A percentile compares a stretch with the other conserved stretches of the same genome.
Conservation (phyloP, 2,888 invertebrate genomes). For the Brachyptera risi region DNA sequence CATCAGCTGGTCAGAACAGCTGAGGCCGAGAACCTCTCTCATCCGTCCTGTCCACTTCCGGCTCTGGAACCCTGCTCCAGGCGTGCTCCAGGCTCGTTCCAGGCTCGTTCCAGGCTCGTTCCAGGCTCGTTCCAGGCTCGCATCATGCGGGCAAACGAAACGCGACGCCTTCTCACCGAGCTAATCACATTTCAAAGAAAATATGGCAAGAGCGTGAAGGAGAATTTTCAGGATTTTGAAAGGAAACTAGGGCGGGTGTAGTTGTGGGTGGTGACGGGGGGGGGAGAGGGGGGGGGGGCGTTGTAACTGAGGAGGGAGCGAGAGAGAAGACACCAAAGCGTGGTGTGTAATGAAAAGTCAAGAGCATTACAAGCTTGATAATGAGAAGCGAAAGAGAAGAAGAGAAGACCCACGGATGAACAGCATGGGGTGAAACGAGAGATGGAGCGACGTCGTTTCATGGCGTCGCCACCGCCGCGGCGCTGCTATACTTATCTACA, state of each 20-base stretch:
- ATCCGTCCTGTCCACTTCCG: no score
- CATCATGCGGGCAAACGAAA: background rate
- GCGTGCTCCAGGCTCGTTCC: no score
- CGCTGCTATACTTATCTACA: no score
- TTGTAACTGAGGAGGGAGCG: constrained; percentile 1
- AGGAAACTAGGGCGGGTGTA: background rate
- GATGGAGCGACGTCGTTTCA: no score
- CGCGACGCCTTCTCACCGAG: background rate
- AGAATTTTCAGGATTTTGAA: constrained; percentile 23
- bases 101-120: no score
- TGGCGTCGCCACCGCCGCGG: no score
- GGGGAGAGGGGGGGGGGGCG: constrained; percentile 12
- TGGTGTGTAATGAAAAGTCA: constrained; percentile 22
- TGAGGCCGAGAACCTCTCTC: no score
- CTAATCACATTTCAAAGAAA: constrained; percentile 31
- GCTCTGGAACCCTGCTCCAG: no score
- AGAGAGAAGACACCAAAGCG: constrained; percentile 20
- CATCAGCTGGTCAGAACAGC: no score
- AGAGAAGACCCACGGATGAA: constrained; percentile 17
- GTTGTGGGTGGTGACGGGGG: background rate
- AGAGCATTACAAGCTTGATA: constrained; percentile 22
- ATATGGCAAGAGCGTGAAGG: constrained; percentile 28
- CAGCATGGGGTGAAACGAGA: constrained; percentile 17
- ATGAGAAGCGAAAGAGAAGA: constrained; percentile 17
- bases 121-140: no score